These are phyloP conservation scores for Psammodynastes pulverulentus DNA, from an alignment of 2,113 vertebrate species.

Conservation along the genomic window DNA sequence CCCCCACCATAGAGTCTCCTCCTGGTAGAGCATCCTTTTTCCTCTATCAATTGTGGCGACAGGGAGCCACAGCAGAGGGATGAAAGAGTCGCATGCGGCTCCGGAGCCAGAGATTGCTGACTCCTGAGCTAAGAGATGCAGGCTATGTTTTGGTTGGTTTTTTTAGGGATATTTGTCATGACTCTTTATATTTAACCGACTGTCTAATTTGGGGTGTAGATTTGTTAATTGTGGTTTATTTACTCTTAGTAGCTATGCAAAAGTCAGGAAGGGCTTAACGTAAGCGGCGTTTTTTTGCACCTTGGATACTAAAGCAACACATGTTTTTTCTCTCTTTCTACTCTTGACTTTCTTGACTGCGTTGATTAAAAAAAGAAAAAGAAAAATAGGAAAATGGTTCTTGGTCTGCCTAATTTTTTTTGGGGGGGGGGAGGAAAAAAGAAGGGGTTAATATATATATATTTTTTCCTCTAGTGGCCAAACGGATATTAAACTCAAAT, in stretches of 20 bases:
- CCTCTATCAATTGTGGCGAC: no score
- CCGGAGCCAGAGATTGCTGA: no score
- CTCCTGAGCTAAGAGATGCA: not conserved
- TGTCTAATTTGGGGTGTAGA: not conserved
- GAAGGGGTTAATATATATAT: no score
- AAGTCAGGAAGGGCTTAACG: not conserved
- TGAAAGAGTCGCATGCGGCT: no score
- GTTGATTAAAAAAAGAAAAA: not conserved
- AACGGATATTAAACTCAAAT: not conserved
- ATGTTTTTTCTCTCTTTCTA: not conserved
- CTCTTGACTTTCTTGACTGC: slow-evolving; percentile 2
- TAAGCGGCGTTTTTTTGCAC: not conserved
- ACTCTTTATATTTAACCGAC: not conserved
- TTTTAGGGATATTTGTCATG: not conserved
- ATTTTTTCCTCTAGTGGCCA: not conserved
- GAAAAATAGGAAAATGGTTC: no score
- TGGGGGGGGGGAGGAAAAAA: not conserved
- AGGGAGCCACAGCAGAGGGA: no score
- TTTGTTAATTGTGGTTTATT: not conserved
- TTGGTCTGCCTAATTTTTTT: not conserved
- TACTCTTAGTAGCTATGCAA: not conserved
- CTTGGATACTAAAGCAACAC: not conserved
- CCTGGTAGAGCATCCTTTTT: no score
- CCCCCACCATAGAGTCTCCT: no score
- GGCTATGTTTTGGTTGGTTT: not conserved